Percentiles rank a stretch among this genome's conserved stretches.
phyloP scores from a whole-genome alignment of 2,888 invertebrate genomes.

The Hyalella azteca region DNA sequence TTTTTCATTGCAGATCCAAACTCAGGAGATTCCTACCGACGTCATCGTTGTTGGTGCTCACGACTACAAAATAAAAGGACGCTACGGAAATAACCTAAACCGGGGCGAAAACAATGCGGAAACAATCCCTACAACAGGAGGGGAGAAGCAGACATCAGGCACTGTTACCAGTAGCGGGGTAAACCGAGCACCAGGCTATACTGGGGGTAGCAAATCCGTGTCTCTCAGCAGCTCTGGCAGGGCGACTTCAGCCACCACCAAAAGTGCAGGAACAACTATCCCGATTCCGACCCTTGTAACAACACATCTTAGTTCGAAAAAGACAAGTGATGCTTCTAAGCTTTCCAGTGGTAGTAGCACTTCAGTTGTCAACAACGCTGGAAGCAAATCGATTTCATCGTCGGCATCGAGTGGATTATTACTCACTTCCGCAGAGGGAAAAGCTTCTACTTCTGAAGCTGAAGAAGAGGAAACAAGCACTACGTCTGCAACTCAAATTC shows the following conservation, averaged over 20 bases:
- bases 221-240: neutral
- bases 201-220: neutral
- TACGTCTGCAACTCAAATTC: neutral
- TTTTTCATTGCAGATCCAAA: constrained; percentile 47
- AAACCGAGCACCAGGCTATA: too few relatives aligned
- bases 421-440: neutral
- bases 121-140: too few relatives aligned
- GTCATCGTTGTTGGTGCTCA: constrained; percentile 44
- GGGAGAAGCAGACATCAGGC: too few relatives aligned
- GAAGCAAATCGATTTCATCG: too few relatives aligned
- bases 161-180: too few relatives aligned
- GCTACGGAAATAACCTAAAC: too few relatives aligned
- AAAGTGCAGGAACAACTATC: neutral
- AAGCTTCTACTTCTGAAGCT: neutral
- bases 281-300: neutral
- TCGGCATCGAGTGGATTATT: too few relatives aligned
- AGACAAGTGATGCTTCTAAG: too few relatives aligned
- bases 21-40: constrained; percentile 49
- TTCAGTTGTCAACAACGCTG: too few relatives aligned
- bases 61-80: neutral
- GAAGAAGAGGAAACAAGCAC: neutral
- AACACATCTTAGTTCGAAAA: too few relatives aligned
- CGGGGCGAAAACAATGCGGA: too few relatives aligned
- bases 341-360: too few relatives aligned
- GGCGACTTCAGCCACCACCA: neutral